phyloP scores from a whole-genome alignment of 2,113 vertebrate genomes.

The Lasiurus cinereus region DNA sequence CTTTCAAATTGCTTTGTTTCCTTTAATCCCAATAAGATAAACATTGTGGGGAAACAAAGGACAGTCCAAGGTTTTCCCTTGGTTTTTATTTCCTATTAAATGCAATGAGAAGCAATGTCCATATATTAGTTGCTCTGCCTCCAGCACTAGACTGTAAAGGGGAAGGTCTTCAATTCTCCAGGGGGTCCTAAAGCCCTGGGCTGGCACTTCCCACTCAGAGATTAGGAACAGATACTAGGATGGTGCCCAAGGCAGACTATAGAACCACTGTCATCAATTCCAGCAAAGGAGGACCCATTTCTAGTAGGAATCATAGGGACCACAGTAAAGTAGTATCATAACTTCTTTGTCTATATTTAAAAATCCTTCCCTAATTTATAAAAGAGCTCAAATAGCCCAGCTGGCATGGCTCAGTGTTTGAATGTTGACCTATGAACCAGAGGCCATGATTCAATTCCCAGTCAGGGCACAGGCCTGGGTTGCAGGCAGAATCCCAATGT shows the following conservation, averaged over 20 bases:
- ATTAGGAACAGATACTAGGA: not conserved
- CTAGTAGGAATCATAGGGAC: not conserved
- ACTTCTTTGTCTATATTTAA: not conserved
- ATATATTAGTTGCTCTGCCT: not conserved
- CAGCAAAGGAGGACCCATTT: not conserved
- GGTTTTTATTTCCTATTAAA: conserved; percentile 1
- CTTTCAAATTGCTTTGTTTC: conserved; percentile 7
- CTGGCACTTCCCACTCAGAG: not conserved
- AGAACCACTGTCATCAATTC: no score
- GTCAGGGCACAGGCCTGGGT: no score
- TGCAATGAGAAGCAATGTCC: not conserved
- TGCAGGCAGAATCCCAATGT: no score
- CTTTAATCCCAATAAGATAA: conserved; percentile 35
- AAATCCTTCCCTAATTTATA: not conserved
- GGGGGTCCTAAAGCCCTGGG: not conserved
- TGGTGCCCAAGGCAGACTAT: not conserved
- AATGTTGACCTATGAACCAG: no score
- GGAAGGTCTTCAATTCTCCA: not conserved
- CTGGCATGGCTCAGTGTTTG: no score
- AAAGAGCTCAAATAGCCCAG: not conserved
- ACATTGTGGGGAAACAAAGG: conserved; percentile 36
- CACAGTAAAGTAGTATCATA: not conserved
- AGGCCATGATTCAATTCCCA: no score
- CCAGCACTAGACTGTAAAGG: not conserved
- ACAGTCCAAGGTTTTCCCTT: not conserved